phyloP scores from a whole-genome alignment of 2,888 invertebrate species.

The Eudasyphora cyanicolor region DNA sequence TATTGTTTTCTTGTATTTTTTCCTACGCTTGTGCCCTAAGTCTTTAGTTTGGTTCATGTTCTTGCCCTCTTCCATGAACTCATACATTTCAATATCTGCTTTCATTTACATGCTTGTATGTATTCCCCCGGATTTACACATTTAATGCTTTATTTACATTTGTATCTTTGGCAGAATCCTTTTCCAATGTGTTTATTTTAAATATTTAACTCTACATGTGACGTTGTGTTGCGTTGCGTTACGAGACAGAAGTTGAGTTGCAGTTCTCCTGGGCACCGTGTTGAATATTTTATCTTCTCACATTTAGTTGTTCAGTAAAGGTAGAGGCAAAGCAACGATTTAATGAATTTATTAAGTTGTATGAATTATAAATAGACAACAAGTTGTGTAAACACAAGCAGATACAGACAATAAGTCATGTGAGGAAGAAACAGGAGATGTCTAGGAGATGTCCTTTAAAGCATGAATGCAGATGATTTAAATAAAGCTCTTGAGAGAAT shows the following conservation, averaged over 20 bases:
- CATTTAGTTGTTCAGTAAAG: not conserved
- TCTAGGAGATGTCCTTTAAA: not conserved
- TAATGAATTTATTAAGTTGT: slow-evolving; percentile 48
- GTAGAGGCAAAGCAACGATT: slow-evolving; percentile 1
- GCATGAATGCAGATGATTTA: too few species aligned
- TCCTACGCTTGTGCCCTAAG: not conserved
- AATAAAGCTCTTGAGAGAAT: too few species aligned
- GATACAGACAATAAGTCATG: not conserved
- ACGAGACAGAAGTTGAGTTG: not conserved
- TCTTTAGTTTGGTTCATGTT: not conserved
- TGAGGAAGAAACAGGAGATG: not conserved
- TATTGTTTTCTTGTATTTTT: too few species aligned
- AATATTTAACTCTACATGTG: slow-evolving; percentile 42
- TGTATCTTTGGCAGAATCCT: not conserved
- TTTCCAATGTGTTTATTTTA: slow-evolving; percentile 37
- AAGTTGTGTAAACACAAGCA: not conserved
- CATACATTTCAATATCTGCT: slow-evolving; percentile 3
- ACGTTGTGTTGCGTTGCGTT: too few species aligned
- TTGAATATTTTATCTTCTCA: slow-evolving; percentile 49
- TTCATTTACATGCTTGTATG: not conserved
- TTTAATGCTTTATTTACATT: slow-evolving; percentile 17
- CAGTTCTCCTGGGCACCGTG: slow-evolving; percentile 1
- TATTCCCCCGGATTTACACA: not conserved
- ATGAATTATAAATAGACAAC: slow-evolving; percentile 14
- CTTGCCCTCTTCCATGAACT: not conserved